Percentiles rank a stretch among this genome's conserved stretches.
Evolutionary conservation across 2,797 vertebrate genomes (phyloP).

Genomic region (Sylvilagus floridanus): DNA sequence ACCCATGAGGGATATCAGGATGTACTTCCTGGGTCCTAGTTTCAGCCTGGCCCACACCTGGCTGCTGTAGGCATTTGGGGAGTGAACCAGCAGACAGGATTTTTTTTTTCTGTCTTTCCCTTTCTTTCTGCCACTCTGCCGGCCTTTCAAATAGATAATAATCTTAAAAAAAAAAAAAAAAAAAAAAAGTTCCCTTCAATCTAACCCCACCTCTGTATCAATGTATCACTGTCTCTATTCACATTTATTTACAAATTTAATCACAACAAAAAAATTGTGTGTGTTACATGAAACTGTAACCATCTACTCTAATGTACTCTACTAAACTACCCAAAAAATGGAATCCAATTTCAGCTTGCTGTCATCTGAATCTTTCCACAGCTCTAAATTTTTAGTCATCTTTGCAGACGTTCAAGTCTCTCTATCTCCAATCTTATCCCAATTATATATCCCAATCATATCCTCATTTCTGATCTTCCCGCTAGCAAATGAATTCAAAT

Average conservation of each 20-base stretch:
- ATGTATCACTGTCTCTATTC: conserved; percentile 37
- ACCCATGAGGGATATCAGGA: no score
- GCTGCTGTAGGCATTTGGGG: no score
- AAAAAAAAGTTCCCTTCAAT: background rate
- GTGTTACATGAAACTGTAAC: conserved; percentile 8
- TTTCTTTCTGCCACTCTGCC: no score
- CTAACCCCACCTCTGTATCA: background rate
- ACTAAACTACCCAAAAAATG: conserved; percentile 38
- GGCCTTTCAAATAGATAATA: no score
- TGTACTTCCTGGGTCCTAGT: no score
- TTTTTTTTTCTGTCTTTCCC: no score
- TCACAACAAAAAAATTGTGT: conserved; percentile 30
- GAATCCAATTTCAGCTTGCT: conserved; percentile 29
- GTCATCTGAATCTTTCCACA: conserved; percentile 36
- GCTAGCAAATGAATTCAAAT: conserved; percentile 37
- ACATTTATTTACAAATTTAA: conserved; percentile 46
- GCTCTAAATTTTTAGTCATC: conserved; percentile 6
- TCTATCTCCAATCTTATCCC: background rate
- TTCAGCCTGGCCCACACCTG: no score
- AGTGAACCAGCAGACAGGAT: no score
- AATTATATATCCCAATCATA: background rate
- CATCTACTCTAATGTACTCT: background rate
- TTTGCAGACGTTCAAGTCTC: background rate
- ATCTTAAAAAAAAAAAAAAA: no score
- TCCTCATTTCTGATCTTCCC: conserved; percentile 36